These are phyloP conservation scores for Quadroppia sp. DNA, from an alignment of 2,888 invertebrate species.

Conservation along the genomic window DNA sequence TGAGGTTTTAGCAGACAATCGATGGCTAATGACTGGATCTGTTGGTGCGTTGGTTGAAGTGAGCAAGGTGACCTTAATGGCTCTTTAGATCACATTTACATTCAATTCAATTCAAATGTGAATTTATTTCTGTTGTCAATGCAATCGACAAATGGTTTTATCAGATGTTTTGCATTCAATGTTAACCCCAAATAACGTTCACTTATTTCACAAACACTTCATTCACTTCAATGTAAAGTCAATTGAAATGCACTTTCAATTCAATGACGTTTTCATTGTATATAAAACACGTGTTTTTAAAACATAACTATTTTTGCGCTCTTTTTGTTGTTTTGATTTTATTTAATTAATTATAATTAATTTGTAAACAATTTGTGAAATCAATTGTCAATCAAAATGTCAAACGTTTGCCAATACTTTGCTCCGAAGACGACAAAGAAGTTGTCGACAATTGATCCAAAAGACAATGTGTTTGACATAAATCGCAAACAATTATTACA, in stretches of 20 bases:
- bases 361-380: background rate
- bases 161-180: background rate
- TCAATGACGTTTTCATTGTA: background rate
- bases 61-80: too few species aligned
- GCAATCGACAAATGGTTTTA: background rate
- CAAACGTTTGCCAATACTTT: constrained; percentile 26
- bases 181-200: background rate
- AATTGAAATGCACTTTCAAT: background rate
- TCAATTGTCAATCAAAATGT: background rate
- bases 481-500: background rate
- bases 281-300: constrained; percentile 13
- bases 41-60: too few species aligned
- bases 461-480: background rate
- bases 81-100: too few species aligned
- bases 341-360: background rate
- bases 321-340: background rate
- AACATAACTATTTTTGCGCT: constrained; percentile 7
- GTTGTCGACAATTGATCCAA: background rate
- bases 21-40: too few species aligned
- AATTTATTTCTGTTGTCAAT: too few species aligned
- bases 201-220: background rate
- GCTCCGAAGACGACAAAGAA: background rate
- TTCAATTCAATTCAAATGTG: too few species aligned
- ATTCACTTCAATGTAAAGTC: background rate
- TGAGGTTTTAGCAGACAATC: background rate